phyloP scores from a whole-genome alignment of 64 coral and sea anemone species.

The Cladopsammia gracilis region DNA sequence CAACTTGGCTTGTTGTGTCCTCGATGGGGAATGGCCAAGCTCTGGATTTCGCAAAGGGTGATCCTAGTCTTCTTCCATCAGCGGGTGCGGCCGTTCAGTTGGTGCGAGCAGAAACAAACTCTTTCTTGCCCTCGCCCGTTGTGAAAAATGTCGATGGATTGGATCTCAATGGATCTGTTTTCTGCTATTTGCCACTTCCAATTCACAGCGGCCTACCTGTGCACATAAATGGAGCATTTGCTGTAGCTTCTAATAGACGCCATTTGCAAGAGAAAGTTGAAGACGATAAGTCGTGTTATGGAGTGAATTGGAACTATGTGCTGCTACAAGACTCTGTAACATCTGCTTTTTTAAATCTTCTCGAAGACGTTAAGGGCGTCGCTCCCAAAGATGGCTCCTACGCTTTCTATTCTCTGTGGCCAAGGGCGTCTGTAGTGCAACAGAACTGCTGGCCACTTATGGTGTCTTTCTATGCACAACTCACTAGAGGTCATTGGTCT shows the following conservation, averaged over 20 bases:
- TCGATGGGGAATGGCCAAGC: conserved; percentile 61
- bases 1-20: conserved; percentile 47
- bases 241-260: conserved; percentile 68
- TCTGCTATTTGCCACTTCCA: conserved; percentile 78
- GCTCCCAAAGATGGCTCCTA: conserved; percentile 11
- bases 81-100: conserved; percentile 65
- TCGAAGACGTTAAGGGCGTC: conserved; percentile 2
- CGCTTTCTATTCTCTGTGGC: conserved; percentile 78
- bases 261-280: conserved; percentile 54
- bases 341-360: conserved; percentile 46
- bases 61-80: conserved; percentile 55
- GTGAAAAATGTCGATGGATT: not conserved
- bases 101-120: not conserved
- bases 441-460: conserved; percentile 35
- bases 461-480: conserved; percentile 61
- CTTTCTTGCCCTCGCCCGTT: conserved; percentile 2
- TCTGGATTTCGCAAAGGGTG: conserved; percentile 30
- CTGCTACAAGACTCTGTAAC: conserved; percentile 68
- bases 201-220: conserved; percentile 65
- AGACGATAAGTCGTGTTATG: conserved; percentile 66
- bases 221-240: conserved; percentile 77
- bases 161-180: conserved; percentile 40
- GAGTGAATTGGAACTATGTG: conserved; percentile 64
- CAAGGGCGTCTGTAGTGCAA: conserved; percentile 27
- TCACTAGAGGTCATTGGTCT: not conserved